Evolutionary conservation across 2,797 vertebrate genomes (phyloP).

Genomic region (Clarias platycephalus): DNA sequence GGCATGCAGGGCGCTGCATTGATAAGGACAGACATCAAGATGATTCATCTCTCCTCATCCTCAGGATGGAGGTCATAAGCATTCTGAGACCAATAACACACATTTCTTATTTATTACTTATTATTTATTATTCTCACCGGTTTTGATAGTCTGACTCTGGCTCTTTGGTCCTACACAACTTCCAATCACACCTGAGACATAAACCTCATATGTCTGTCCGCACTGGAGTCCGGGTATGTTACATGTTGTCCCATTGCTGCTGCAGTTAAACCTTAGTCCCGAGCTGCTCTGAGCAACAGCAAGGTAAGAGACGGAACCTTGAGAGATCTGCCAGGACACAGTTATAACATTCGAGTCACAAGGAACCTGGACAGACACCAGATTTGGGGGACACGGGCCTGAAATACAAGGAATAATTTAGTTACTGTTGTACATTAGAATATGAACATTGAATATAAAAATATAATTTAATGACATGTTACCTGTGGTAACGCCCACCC

Average conservation of each 20-base stretch:
- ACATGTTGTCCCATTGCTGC: slow-evolving; percentile 65
- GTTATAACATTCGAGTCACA: slow-evolving; percentile 64
- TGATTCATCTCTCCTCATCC: neutral
- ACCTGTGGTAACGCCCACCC: slow-evolving; percentile 66
- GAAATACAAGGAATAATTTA: slow-evolving; percentile 22
- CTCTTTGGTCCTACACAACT: slow-evolving; percentile 68
- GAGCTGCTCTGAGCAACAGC: slow-evolving; percentile 61
- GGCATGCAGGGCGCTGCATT: slow-evolving; percentile 76
- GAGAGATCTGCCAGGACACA: slow-evolving; percentile 69
- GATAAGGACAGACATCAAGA: slow-evolving; percentile 8
- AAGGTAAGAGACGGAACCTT: slow-evolving; percentile 69
- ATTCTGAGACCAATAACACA: neutral
- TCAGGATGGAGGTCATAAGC: neutral
- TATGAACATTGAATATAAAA: neutral
- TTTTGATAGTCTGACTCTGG: slow-evolving; percentile 55
- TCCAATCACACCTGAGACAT: slow-evolving; percentile 65
- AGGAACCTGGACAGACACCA: slow-evolving; percentile 61
- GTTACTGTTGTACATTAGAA: no score
- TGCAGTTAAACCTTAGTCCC: slow-evolving; percentile 63
- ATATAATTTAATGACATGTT: slow-evolving; percentile 20
- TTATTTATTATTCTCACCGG: slow-evolving; percentile 59
- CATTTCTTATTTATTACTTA: neutral
- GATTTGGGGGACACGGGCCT: slow-evolving; percentile 75
- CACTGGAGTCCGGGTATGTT: slow-evolving; percentile 67
- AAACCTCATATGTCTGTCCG: slow-evolving; percentile 70